Evolutionary conservation across 2,797 vertebrate species (phyloP).

Genomic region (Lepilemur septentrionalis): DNA sequence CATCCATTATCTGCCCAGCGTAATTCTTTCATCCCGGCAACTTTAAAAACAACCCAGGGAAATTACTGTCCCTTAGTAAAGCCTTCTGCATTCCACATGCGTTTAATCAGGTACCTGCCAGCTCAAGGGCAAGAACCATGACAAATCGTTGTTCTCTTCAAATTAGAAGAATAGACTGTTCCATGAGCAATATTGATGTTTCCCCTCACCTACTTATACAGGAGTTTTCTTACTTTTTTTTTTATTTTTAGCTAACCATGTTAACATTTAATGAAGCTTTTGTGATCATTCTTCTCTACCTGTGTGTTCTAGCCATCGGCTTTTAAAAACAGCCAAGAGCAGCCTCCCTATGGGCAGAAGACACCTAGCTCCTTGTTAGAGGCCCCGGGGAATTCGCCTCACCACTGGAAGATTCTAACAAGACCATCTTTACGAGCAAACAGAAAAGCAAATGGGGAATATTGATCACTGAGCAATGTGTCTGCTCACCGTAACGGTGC

Average conservation of each 20-base stretch:
- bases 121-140: conserved; percentile 85
- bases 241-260: conserved; percentile 82
- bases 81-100: conserved; percentile 88
- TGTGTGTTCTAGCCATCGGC: conserved; percentile 64
- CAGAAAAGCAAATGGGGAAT: conserved; percentile 73
- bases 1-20: conserved; percentile 83
- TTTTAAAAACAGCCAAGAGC: conserved; percentile 66
- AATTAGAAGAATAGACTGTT: conserved; percentile 85
- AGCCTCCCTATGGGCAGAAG: not conserved
- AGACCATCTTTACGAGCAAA: conserved; percentile 58
- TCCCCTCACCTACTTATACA: conserved; percentile 79
- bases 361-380: conserved; percentile 28
- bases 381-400: conserved; percentile 11
- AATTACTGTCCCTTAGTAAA: conserved; percentile 85
- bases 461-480: conserved; percentile 46
- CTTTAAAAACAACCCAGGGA: conserved; percentile 85
- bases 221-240: conserved; percentile 72
- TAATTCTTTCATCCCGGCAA: conserved; percentile 83
- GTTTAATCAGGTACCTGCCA: conserved; percentile 89
- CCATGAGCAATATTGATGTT: conserved; percentile 85
- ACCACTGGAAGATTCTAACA: conserved; percentile 69
- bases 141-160: conserved; percentile 88
- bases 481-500: not conserved
- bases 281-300: conserved; percentile 52
- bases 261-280: conserved; percentile 79